Evolutionary conservation across 2,797 vertebrate genomes (phyloP), one percentile per base, ranked within the genome.

Genomic region (Hydrocynus forskahlii): DNA sequence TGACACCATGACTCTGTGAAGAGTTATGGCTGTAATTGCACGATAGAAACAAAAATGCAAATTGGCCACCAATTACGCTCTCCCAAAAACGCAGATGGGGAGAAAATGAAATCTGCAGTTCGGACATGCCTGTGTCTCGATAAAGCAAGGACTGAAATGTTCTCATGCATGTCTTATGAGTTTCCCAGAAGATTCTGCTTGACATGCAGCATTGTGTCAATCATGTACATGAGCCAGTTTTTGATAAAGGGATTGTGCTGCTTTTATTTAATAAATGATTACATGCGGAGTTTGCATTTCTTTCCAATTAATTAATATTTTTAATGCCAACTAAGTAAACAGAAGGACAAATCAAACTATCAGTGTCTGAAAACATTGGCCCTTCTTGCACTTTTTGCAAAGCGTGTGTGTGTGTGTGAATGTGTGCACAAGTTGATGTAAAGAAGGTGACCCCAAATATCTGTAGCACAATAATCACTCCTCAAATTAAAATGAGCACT

Each of bases 141-240:
- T 64, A 66, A 59, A 38, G 69, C 78, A 84, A 69, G 68, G 63
- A 81, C 70, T 25, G 38, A 78, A 79, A 77, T 76, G 85, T 83
- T 79, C 75, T 82, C 59, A 81, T 76, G 84, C 60, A 81, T 50
- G 69, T 55, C 77, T 85, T 82, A 67, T 82, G 81, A 82, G 82
- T n/a, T 29, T 76, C 21, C 43, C 79, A 59, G 52, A 57, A 76
- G 48, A n/a, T 76, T 60, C 69, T 75, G 17, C 52, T 38, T 81
- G 73, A 81, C 23, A 23, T 73, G 50, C 40, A 57, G 50, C 54
- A 91, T 82, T 91, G 91, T 92, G 91, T 91, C 90, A 82, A 71
- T 82, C 75, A 77, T 82, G 29, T 50, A 75, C 40, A 60, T 54
- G 19, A 81, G 23, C 57, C 19, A 48, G n/a, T 19, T 16, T 19